A percentile compares a stretch with the other conserved stretches of the same genome.
Evolutionary conservation across 2,888 invertebrate genomes (phyloP).

Genomic region (Xylota segnis): DNA sequence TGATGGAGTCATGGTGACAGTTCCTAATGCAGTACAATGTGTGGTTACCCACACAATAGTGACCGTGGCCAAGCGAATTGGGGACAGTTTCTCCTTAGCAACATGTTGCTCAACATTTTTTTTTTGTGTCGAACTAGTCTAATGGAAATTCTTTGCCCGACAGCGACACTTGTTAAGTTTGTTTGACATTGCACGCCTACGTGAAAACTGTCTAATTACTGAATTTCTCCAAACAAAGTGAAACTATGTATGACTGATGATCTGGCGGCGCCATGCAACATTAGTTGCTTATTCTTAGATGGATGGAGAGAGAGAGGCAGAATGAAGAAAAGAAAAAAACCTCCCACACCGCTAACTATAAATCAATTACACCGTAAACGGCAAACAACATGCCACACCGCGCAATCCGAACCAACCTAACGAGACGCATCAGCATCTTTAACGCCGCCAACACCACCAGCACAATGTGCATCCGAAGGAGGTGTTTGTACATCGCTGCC

Average conservation of each 20-base stretch:
- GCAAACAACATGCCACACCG: slow-evolving; percentile 32
- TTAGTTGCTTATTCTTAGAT: slow-evolving; percentile 5
- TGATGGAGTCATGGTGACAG: no score
- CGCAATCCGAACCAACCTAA: slow-evolving; percentile 15
- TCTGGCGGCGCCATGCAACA: slow-evolving; percentile 25
- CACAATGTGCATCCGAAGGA: slow-evolving; percentile 5
- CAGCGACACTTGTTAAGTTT: not conserved
- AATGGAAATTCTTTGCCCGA: not conserved
- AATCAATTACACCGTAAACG: slow-evolving; percentile 18
- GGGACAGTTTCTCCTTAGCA: not conserved
- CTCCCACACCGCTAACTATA: slow-evolving; percentile 25
- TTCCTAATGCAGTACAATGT: no score
- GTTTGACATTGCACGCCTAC: not conserved
- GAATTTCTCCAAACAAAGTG: not conserved
- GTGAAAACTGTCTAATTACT: no score
- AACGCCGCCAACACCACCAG: slow-evolving; percentile 6
- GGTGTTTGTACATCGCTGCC: not conserved
- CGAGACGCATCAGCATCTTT: slow-evolving; percentile 44
- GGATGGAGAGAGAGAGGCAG: no score
- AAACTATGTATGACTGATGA: not conserved
- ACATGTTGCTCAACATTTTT: not conserved
- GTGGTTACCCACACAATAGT: no score
- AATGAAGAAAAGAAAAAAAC: not conserved
- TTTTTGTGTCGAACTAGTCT: not conserved
- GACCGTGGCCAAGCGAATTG: no score